Conservation (phyloP, 2,888 invertebrate genomes). For the Molorchus minor region DNA sequence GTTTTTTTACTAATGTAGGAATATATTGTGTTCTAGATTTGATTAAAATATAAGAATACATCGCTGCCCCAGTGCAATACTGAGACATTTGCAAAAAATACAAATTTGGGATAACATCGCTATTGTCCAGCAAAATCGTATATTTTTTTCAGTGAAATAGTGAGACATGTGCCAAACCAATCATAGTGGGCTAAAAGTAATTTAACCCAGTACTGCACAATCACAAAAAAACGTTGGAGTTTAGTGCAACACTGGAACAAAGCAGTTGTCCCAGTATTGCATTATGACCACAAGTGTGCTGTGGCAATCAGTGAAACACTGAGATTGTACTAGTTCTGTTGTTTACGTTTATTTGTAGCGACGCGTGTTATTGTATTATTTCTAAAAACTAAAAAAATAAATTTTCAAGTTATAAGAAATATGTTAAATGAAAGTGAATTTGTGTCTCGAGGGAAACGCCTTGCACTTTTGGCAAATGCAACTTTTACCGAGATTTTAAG, state of each 20-base stretch:
- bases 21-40: too few relatives aligned
- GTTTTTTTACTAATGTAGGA: too few relatives aligned
- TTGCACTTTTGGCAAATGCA: slow-evolving; percentile 7
- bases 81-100: too few relatives aligned
- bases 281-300: background rate
- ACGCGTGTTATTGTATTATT: slow-evolving; percentile 1
- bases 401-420: slow-evolving; percentile 1
- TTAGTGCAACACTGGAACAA: slow-evolving; percentile 3
- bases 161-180: slow-evolving; percentile 2
- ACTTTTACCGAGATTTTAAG: slow-evolving; percentile 8
- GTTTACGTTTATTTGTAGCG: slow-evolving; percentile 6
- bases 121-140: background rate
- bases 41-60: too few relatives aligned
- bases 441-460: slow-evolving; percentile 5
- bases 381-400: background rate
- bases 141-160: background rate
- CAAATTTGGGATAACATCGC: too few relatives aligned
- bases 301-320: background rate
- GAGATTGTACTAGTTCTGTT: slow-evolving; percentile 1
- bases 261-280: slow-evolving; percentile 1
- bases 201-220: slow-evolving; percentile 6
- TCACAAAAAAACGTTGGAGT: background rate
- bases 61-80: too few relatives aligned
- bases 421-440: slow-evolving; percentile 3
- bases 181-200: slow-evolving; percentile 6